Base-by-base conservation (phyloP, 2,888 invertebrate species). In the Lobophora halterata region DNA sequence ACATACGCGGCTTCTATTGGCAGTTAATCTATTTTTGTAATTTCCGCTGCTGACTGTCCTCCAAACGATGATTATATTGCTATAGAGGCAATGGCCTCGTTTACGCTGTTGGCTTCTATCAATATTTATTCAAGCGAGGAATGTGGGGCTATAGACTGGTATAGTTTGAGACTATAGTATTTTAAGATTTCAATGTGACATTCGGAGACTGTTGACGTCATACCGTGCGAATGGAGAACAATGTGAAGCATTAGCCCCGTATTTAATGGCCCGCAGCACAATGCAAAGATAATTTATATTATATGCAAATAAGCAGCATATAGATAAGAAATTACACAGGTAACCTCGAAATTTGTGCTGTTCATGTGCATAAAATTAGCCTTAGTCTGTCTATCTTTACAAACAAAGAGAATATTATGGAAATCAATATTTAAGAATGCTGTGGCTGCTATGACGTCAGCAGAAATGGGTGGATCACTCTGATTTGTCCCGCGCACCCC, bases 151-250 rank as follows among this genome's bases (percentile, higher is more conserved):
- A 52, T 62, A 33, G 61, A 62, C 61, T 61, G 39, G 46, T 38
- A 64, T 57, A 52, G 55, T 58, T 61, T 52, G 55, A 23, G 20
- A 10, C 16, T 26, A 61, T 63, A 65, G 55, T 60, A 58, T 58
- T 61, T 61, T 58, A 52, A 54, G 55, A 60, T 52, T 58, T 36
- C 24, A 24, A 30, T 35, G 19, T 44, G 43, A 58, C 58, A 54
- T 68, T 71, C 60, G 35, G 50, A 65, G 68, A 71, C 66, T 49
- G 53, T 61, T 38, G 74, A 73, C 69, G 73, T 76, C 73, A 75
- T 61, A 49, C 38, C 58, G 58, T 65, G 64, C 52, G 60, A 67
- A 59, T 50, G 49, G 55, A 66, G 54, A 67, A 71, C 70, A 71
- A 72, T 71, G 71, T 62, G 60, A 65, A 70, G 26, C 35, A 31